phyloP scores from a whole-genome alignment of 30 jellyfish, hydroid and myxozoan genomes.

The Morbakka virulenta region DNA sequence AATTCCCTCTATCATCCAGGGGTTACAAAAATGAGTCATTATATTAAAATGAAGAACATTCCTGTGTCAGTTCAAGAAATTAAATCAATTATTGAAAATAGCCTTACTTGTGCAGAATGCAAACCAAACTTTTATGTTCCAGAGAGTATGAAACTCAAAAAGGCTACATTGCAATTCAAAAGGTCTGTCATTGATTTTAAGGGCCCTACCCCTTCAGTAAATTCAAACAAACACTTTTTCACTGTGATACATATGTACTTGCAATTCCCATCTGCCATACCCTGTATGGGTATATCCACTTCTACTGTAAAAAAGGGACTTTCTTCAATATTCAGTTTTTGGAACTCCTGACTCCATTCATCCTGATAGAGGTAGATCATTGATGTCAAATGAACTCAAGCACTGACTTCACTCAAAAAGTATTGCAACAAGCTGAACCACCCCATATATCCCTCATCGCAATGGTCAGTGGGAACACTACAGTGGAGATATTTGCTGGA shows the following conservation, averaged over 20 bases:
- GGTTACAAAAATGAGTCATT: background rate
- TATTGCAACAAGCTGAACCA: too few species aligned
- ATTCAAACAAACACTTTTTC: background rate
- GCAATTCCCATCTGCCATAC: background rate
- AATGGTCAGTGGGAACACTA: too few species aligned
- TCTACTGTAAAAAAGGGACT: too few species aligned
- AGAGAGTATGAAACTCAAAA: background rate
- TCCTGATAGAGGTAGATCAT: too few species aligned
- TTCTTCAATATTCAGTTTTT: too few species aligned
- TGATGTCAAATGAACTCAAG: too few species aligned
- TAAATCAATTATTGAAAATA: background rate
- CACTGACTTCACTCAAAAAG: too few species aligned
- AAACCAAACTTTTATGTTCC: slow-evolving; percentile 16
- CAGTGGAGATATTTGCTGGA: too few species aligned
- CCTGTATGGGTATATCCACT: too few species aligned
- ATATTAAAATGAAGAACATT: background rate
- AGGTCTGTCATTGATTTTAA: slow-evolving; percentile 5
- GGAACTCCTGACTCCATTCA: too few species aligned
- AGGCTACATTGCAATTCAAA: slow-evolving; percentile 26
- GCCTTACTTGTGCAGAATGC: slow-evolving; percentile 8
- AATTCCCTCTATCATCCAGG: slow-evolving; percentile 38
- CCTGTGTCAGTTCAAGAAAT: slow-evolving; percentile 27
- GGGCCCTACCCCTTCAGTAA: slow-evolving; percentile 35
- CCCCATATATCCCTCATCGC: too few species aligned
- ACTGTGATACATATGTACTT: slow-evolving; percentile 16